These are phyloP conservation scores for Drosophila kambysellisi DNA, from an alignment of 2,888 invertebrate species.

Conservation along the genomic window DNA sequence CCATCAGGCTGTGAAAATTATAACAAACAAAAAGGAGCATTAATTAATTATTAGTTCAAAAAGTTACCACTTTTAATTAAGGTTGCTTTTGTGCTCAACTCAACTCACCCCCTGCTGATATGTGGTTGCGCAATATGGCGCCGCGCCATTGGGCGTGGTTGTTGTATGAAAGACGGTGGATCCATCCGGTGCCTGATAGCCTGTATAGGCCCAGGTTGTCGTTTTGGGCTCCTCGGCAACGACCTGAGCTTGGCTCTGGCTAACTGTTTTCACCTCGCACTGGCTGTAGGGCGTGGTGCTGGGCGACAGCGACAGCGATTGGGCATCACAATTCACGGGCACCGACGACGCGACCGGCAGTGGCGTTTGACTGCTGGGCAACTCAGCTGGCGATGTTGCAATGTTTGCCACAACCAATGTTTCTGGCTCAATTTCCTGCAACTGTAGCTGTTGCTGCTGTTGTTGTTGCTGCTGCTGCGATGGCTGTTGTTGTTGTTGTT, in stretches of 20 bases:
- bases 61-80: not conserved
- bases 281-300: constrained; percentile 83
- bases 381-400: constrained; percentile 32
- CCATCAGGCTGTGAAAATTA: constrained; percentile 82
- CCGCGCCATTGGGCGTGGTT: constrained; percentile 77
- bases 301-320: constrained; percentile 81
- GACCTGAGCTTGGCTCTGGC: constrained; percentile 60
- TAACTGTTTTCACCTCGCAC: constrained; percentile 65
- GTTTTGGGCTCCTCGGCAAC: constrained; percentile 75
- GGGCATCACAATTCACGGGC: constrained; percentile 75
- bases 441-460: constrained; percentile 18
- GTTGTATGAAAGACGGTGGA: constrained; percentile 83
- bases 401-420: constrained; percentile 28
- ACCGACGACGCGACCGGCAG: constrained; percentile 43
- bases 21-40: not conserved
- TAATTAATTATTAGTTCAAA: not conserved
- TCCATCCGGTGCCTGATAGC: constrained; percentile 84
- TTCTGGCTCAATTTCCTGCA: constrained; percentile 38
- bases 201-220: constrained; percentile 82
- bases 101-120: constrained; percentile 85
- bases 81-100: constrained; percentile 26
- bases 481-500: constrained; percentile 24
- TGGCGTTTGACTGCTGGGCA: constrained; percentile 71
- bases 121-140: constrained; percentile 84
- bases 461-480: constrained; percentile 17